Evolutionary conservation across 2,888 invertebrate genomes (phyloP).

Genomic region (Sphecodes monilicornis): DNA sequence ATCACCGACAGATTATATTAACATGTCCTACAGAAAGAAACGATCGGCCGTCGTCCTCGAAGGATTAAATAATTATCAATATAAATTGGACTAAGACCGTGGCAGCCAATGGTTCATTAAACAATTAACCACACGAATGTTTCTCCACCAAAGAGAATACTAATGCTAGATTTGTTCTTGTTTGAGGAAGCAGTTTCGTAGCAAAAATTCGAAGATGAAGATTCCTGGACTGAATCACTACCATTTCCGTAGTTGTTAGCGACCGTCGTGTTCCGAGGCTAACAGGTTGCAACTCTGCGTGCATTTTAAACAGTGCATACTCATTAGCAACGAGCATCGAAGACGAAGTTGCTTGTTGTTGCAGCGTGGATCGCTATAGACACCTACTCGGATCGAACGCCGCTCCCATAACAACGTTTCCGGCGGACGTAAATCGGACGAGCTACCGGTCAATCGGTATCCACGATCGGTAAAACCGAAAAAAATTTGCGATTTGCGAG

Average conservation of each 20-base stretch:
- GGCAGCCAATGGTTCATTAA: too few relatives aligned
- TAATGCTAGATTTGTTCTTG: too few relatives aligned
- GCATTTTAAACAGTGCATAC: not conserved
- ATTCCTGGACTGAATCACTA: not conserved
- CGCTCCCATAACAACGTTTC: conserved; percentile 22
- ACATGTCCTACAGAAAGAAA: too few relatives aligned
- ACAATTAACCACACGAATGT: too few relatives aligned
- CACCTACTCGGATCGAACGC: not conserved
- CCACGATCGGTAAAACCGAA: not conserved
- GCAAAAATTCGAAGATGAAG: not conserved
- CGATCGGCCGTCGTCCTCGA: too few relatives aligned
- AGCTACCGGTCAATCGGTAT: conserved; percentile 20
- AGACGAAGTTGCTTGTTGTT: not conserved
- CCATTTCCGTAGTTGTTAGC: not conserved
- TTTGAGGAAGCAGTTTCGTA: too few relatives aligned
- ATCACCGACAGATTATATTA: not conserved
- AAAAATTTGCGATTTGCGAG: not conserved
- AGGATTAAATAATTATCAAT: too few relatives aligned
- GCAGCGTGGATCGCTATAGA: not conserved
- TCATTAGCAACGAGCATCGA: not conserved
- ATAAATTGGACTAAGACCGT: too few relatives aligned
- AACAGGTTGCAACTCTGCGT: not conserved
- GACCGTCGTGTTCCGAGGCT: not conserved
- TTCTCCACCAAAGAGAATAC: too few relatives aligned
- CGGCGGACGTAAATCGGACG: conserved; percentile 18